phyloP scores from a whole-genome alignment of 2,888 invertebrate genomes.

The Scelioninae gen. 2 region DNA sequence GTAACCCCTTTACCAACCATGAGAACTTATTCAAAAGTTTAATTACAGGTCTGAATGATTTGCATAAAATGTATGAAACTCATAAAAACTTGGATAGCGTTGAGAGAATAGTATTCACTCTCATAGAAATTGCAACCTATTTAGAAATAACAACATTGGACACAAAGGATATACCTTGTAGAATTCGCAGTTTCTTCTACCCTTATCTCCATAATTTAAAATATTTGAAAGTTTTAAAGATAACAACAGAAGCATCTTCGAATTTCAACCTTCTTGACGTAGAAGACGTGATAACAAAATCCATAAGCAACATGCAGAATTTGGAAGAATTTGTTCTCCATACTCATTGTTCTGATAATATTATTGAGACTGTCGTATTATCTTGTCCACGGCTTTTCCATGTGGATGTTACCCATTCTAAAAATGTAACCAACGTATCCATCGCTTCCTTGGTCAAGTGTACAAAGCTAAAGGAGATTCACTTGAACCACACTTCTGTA shows the following conservation, averaged over 20 bases:
- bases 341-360: neutral
- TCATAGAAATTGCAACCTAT: neutral
- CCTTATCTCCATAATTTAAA: neutral
- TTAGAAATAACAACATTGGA: conserved; percentile 4
- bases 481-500: neutral
- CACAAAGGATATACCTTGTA: neutral
- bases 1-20: neutral
- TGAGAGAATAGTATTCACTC: neutral
- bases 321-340: neutral
- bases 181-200: neutral
- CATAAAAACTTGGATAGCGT: conserved; percentile 4
- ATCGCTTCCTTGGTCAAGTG: neutral
- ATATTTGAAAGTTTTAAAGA: neutral
- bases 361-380: neutral
- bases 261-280: neutral
- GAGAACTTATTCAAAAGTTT: conserved; percentile 5
- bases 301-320: neutral
- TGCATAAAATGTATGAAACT: neutral
- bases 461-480: neutral
- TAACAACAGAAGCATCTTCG: neutral
- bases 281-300: neutral
- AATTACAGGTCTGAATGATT: neutral
- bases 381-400: neutral
- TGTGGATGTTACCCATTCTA: neutral
- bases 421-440: neutral